These are phyloP conservation scores for Mizuhopecten yessoensis DNA, from an alignment of 1,140 invertebrate species.

Conservation along the genomic window DNA sequence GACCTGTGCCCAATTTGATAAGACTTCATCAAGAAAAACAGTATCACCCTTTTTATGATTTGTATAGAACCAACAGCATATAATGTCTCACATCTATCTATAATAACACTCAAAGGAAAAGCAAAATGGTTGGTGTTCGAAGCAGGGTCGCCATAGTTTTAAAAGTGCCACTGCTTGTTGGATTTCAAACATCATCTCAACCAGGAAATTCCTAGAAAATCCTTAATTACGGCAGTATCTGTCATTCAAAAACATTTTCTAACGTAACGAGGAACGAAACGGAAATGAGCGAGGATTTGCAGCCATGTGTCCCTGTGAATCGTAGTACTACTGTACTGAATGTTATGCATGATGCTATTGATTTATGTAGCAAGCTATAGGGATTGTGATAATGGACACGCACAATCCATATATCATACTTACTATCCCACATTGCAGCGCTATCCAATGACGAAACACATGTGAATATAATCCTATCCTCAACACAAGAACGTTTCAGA, in stretches of 20 bases:
- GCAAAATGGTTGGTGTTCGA: too few relatives aligned
- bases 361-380: constrained; percentile 31
- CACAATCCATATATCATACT: constrained; percentile 29
- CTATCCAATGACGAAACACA: background rate
- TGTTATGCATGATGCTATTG: background rate
- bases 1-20: too few relatives aligned
- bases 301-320: background rate
- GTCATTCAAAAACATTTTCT: constrained; percentile 4
- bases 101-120: background rate
- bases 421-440: constrained; percentile 18
- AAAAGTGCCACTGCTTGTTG: background rate
- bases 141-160: background rate
- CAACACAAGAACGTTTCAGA: background rate
- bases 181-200: background rate
- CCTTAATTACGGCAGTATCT: background rate
- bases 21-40: too few relatives aligned
- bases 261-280: constrained; percentile 25
- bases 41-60: too few relatives aligned
- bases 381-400: constrained; percentile 15
- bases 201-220: background rate
- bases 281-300: constrained; percentile 2
- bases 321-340: background rate
- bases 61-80: too few relatives aligned
- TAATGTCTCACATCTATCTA: background rate
- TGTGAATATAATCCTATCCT: constrained; percentile 32